These are phyloP conservation scores for Caenorhabditis zanzibari DNA, from an alignment of 2,888 invertebrate genomes.

Conservation along the genomic window DNA sequence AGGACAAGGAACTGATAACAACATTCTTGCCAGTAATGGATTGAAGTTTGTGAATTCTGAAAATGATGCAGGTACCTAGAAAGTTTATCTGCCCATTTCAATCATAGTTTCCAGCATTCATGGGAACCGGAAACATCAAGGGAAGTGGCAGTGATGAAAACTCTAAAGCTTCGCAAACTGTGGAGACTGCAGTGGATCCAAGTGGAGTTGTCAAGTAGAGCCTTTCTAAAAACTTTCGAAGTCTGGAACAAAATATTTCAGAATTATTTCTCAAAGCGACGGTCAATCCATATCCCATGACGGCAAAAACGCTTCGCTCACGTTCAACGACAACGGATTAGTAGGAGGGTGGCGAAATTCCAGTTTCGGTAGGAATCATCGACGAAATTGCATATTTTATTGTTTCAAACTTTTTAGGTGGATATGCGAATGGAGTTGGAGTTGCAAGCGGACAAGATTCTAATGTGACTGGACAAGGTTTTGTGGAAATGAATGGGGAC, in stretches of 20 bases:
- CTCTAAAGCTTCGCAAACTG: slow-evolving; percentile 68
- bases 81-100: background rate
- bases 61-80: slow-evolving; percentile 67
- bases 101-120: slow-evolving; percentile 62
- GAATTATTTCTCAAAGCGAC: slow-evolving; percentile 65
- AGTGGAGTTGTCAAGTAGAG: slow-evolving; percentile 65
- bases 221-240: background rate
- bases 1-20: slow-evolving; percentile 67
- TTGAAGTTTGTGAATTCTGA: slow-evolving; percentile 71
- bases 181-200: slow-evolving; percentile 70
- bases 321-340: slow-evolving; percentile 65
- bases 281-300: slow-evolving; percentile 68
- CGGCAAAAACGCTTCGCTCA: slow-evolving; percentile 64
- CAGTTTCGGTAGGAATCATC: slow-evolving; percentile 49
- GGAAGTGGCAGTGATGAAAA: slow-evolving; percentile 70
- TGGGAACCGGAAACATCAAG: slow-evolving; percentile 70
- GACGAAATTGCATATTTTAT: background rate
- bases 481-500: slow-evolving; percentile 56
- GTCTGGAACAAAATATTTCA: slow-evolving; percentile 19
- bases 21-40: slow-evolving; percentile 74
- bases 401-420: slow-evolving; percentile 46
- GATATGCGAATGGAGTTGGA: slow-evolving; percentile 63
- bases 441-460: slow-evolving; percentile 65
- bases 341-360: slow-evolving; percentile 62
- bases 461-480: slow-evolving; percentile 68